Conservation (phyloP, 2,888 invertebrate species). For the Trimorus sp. region DNA sequence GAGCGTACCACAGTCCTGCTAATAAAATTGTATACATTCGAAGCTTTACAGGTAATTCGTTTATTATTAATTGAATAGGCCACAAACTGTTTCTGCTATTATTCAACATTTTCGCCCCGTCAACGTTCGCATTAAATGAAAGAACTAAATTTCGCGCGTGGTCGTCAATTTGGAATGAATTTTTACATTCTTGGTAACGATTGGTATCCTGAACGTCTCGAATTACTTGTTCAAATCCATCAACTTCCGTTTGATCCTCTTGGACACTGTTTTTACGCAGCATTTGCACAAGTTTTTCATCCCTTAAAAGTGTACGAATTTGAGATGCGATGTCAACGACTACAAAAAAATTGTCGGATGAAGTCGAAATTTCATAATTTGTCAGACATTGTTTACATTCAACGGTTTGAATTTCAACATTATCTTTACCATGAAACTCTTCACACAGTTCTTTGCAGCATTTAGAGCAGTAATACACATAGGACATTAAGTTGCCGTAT, state of each 20-base stretch:
- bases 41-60: conserved; percentile 16
- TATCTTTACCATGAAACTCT: neutral
- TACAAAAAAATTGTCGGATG: neutral
- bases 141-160: neutral
- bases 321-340: neutral
- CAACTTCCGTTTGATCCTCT: neutral
- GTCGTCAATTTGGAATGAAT: neutral
- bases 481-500: neutral
- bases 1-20: conserved; percentile 15
- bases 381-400: neutral
- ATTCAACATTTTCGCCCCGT: conserved; percentile 11
- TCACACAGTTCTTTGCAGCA: neutral
- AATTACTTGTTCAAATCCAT: neutral
- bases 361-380: neutral
- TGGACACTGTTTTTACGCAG: too few relatives aligned
- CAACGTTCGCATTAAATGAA: conserved; percentile 14
- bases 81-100: conserved; percentile 15
- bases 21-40: neutral
- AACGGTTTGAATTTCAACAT: neutral
- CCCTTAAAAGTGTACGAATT: neutral
- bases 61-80: conserved; percentile 11
- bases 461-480: neutral
- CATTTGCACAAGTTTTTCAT: neutral
- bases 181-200: neutral
- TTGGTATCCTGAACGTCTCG: neutral